Percentiles rank a stretch among this genome's conserved stretches.
Evolutionary conservation across 2,888 invertebrate species (phyloP).

Genomic region (Harmothoe impar): DNA sequence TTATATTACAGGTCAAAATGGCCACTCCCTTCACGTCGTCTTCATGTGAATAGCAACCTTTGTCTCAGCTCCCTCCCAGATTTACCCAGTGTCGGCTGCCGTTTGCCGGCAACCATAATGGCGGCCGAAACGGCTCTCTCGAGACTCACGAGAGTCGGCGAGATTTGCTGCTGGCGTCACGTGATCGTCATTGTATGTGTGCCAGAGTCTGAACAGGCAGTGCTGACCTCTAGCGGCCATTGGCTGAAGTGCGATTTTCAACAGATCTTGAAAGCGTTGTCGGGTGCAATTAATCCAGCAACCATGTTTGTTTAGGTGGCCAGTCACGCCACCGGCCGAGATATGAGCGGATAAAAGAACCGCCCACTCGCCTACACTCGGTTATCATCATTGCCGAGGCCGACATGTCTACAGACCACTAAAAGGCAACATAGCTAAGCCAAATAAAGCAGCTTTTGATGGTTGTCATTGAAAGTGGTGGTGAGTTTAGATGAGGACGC

Average conservation of each 20-base stretch:
- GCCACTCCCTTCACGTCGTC: too few relatives aligned
- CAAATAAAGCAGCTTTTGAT: constrained; percentile 15
- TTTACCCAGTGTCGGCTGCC: neutral
- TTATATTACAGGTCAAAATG: too few relatives aligned
- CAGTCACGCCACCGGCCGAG: neutral
- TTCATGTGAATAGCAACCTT: too few relatives aligned
- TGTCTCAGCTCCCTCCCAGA: neutral
- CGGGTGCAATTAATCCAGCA: constrained; percentile 19
- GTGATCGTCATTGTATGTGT: constrained; percentile 12
- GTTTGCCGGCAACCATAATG: neutral
- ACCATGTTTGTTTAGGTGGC: neutral
- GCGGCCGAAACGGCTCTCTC: neutral
- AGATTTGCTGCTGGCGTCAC: constrained; percentile 1
- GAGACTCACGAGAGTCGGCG: neutral
- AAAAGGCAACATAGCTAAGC: constrained; percentile 1
- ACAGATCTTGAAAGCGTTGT: constrained; percentile 37
- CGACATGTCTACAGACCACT: neutral
- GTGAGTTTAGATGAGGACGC: neutral
- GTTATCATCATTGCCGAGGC: neutral
- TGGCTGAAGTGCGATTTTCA: neutral
- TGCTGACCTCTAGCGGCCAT: neutral
- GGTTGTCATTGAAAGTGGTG: neutral
- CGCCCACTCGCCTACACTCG: neutral
- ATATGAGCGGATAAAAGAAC: constrained; percentile 22
- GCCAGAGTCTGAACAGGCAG: neutral